phyloP scores from a whole-genome alignment of 1,140 invertebrate genomes.

The Diachasmimorpha longicaudata region DNA sequence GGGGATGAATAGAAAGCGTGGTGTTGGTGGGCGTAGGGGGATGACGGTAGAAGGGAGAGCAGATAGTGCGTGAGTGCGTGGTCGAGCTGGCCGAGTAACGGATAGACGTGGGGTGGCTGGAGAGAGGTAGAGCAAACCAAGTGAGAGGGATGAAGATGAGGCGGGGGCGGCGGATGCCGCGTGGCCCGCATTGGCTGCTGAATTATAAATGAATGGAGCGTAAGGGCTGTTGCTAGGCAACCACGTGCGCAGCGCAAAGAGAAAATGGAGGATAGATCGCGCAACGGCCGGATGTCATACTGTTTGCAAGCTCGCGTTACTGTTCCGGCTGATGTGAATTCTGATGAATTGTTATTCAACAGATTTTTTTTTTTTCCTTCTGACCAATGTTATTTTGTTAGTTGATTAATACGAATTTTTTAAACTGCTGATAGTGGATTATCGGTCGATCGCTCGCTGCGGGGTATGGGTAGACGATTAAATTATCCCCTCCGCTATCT shows the following conservation, averaged over 20 bases:
- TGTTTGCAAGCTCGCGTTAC: not conserved
- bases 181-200: conserved; percentile 63
- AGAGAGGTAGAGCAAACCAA: not conserved
- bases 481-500: too few species aligned
- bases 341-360: not conserved
- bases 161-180: conserved; percentile 52
- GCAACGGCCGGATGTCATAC: conserved; percentile 28
- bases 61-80: not conserved
- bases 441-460: too few species aligned
- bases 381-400: too few species aligned
- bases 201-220: conserved; percentile 65
- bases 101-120: not conserved
- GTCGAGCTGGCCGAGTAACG: not conserved
- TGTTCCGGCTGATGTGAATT: not conserved
- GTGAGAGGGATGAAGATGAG: conserved; percentile 43
- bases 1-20: not conserved
- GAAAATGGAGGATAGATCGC: conserved; percentile 59
- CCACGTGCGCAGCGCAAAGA: conserved; percentile 61
- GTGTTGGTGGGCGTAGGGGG: not conserved
- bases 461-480: too few species aligned
- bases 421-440: too few species aligned
- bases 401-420: too few species aligned
- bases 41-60: not conserved
- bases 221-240: conserved; percentile 64
- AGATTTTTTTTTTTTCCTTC: not conserved